Evolutionary conservation across 2,888 invertebrate species (phyloP), one percentile per base, ranked within the genome.

Genomic region (Zaprionus obscuricornis): DNA sequence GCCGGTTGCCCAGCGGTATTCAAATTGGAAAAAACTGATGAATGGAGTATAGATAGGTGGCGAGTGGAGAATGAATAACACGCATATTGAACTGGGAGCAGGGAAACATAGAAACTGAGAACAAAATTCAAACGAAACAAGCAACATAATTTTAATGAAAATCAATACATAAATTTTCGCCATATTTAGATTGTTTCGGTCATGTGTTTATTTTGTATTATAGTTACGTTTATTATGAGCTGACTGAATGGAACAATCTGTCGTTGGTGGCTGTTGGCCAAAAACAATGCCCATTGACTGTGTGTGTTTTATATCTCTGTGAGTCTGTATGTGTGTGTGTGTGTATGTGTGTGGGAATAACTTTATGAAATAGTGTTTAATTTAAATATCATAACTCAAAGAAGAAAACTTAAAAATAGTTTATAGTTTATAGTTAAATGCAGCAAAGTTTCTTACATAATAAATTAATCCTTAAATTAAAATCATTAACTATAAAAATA

Each of bases 121-220:
- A 31, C 52, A 52, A 39, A 18, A 34, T 57, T 8, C 29, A 37
- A 37, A 45, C 64, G 40, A 18, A 57, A 43, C 11, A 37, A 45
- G 37, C 34, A 43, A 58, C 74, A 74, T 77, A 64, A 77, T 81
- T 74, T 83, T 83, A 74, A 83, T 79, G 69, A 74, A 79, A 83
- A 79, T 77, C 79, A 79, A 84, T 79, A 83, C 77, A 79, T 79
- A 81, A 83, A 79, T 79, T 83, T 58, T 77, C 62, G 66, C 63
- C 65, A 81, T 72, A 77, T 79, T 79, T 79, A 72, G 79, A 79
- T 79, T 81, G 79, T 77, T 83, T 81, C 77, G 77, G 60, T 43
- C 39, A 72, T 83, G 66, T 83, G 84, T 81, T 83, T 83, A 74
- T 79, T 81, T 79, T 83, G 84, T 73, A 74, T 77, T 77, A 82